Conservation (phyloP, 2,888 invertebrate species). For the Scaptomyza polygonia region DNA sequence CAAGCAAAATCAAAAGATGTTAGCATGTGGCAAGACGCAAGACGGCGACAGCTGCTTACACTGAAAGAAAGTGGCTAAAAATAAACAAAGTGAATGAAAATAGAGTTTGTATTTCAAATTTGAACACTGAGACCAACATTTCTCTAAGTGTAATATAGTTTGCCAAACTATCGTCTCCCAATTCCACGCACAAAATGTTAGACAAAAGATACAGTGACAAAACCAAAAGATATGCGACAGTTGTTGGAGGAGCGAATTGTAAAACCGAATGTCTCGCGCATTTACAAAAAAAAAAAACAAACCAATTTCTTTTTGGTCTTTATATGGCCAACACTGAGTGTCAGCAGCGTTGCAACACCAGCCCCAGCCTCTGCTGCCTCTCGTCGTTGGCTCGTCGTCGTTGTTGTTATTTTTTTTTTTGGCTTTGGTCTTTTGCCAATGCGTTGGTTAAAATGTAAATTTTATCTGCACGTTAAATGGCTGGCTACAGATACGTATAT, state of each 20-base stretch:
- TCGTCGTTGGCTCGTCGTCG: neutral
- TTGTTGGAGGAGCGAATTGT: conserved; percentile 1
- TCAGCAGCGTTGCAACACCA: conserved; percentile 26
- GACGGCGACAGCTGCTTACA: neutral
- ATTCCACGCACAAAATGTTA: conserved; percentile 2
- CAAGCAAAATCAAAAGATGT: neutral
- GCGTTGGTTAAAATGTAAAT: conserved; percentile 65
- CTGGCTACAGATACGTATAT: conserved; percentile 39
- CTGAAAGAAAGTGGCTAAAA: neutral
- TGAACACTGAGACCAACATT: neutral
- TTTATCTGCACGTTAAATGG: conserved; percentile 67
- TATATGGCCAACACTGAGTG: conserved; percentile 37
- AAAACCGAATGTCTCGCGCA: conserved; percentile 13
- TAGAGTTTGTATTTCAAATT: neutral
- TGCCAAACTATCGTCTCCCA: neutral
- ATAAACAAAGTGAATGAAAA: no score
- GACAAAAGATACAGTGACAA: conserved; percentile 25
- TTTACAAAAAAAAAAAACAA: conserved; percentile 33
- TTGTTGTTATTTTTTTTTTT: conserved; percentile 41
- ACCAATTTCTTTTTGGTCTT: conserved; percentile 56
- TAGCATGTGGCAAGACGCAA: conserved; percentile 19
- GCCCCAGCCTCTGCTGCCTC: neutral
- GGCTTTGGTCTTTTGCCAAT: conserved; percentile 26
- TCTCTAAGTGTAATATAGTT: neutral
- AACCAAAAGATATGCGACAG: conserved; percentile 28